Percentiles rank a stretch among this genome's conserved stretches.
phyloP scores from a whole-genome alignment of 2,888 invertebrate species.

The Silvanus unidentatus region DNA sequence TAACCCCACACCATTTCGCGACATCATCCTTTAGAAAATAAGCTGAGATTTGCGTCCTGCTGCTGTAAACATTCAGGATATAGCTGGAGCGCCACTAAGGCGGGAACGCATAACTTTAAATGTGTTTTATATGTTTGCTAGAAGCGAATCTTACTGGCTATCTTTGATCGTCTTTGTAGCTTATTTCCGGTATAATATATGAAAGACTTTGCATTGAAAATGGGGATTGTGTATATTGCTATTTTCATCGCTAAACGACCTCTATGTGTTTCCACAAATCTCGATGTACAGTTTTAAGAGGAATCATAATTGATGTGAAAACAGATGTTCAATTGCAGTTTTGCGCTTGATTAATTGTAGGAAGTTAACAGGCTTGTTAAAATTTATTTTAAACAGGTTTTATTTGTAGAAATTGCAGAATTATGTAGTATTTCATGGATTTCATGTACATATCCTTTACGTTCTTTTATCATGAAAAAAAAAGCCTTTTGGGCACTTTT shows the following conservation, averaged over 20 bases:
- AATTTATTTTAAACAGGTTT: too few relatives aligned
- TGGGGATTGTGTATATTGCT: constrained; percentile 3
- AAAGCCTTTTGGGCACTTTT: too few relatives aligned
- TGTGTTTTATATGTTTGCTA: constrained; percentile 10
- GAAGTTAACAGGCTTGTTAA: too few relatives aligned
- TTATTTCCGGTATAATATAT: constrained; percentile 26
- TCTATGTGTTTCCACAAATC: too few relatives aligned
- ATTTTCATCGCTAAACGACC: background rate
- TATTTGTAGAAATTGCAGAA: too few relatives aligned
- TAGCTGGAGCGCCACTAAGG: constrained; percentile 23
- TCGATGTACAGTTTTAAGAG: too few relatives aligned
- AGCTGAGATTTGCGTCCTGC: constrained; percentile 23
- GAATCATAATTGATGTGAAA: too few relatives aligned
- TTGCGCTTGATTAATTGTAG: too few relatives aligned
- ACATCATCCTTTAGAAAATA: constrained; percentile 12
- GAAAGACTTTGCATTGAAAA: constrained; percentile 21
- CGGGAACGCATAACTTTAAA: constrained; percentile 23
- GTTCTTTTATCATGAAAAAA: too few relatives aligned
- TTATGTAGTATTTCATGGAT: too few relatives aligned
- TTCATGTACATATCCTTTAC: too few relatives aligned
- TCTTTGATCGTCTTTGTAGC: constrained; percentile 30
- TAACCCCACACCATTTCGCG: background rate
- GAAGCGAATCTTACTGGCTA: constrained; percentile 17
- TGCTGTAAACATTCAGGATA: constrained; percentile 21
- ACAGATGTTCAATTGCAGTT: too few relatives aligned